Evolutionary conservation across 2,888 invertebrate species (phyloP), one percentile per base, ranked within the genome.

Genomic region (Orchesella flavescens): DNA sequence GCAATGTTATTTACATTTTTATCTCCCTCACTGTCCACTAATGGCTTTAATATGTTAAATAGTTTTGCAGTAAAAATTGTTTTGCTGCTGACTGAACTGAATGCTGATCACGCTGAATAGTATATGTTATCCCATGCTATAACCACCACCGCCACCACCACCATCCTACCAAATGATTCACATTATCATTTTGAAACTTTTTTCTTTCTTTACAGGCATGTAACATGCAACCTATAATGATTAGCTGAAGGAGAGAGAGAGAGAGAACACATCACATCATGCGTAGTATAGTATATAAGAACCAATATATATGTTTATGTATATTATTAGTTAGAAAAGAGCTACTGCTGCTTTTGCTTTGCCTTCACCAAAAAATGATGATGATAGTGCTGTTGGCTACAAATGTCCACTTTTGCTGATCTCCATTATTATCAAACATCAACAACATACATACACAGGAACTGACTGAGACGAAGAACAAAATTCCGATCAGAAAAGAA

Each of bases 1-100:
- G 34, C 34, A 75, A 75, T 55, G 75, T 24, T 55, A 76, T 76
- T 76, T 76, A 76, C 76, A 76, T 76, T 76, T 76, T 76, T 76
- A 76, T 76, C 76, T 76, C 34, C 75, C 53, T 76, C 10, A n/a
- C 76, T 66, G 76, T 68, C 76, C 76, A 68, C 68, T 76, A 76
- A 76, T 76, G 76, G 76, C 76, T 76, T 68, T 44, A 76, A 76
- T 76, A 76, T 76, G 76, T 68, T 76, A 76, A 76, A 76, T 68
- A 76, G 76, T 34, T 74, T 66, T 23, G 75, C 74, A 65, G 61
- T 53, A 43, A 63, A 74, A 63, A 34, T 34, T 59, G 61, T 74
- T 72, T 34, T 46, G 59, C 23, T 15, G 23, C 23, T 74, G 55
- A 21, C 34, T 34, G 24, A 34, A 7, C 24, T 63, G 34, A 63